Conservation (phyloP, 2,888 invertebrate genomes). For the Gymnoscelis rufifasciata region DNA sequence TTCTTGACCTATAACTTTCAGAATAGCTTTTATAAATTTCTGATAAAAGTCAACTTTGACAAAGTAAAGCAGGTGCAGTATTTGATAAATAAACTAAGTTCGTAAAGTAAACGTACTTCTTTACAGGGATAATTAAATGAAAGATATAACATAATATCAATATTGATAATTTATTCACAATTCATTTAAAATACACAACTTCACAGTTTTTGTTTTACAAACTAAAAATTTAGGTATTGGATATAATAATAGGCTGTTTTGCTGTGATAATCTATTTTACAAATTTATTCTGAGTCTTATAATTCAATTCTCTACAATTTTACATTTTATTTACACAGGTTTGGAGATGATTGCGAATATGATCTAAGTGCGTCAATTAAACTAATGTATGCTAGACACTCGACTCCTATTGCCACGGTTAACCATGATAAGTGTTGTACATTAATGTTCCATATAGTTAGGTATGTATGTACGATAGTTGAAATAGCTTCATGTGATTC, state of each 20-base stretch:
- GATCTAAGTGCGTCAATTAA: conserved; percentile 19
- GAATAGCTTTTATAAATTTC: conserved; percentile 13
- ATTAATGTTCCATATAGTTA: too few relatives aligned
- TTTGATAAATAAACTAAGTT: not conserved
- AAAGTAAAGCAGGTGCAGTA: conserved; percentile 5
- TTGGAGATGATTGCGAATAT: conserved; percentile 47
- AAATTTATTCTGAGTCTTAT: conserved; percentile 55
- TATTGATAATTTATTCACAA: conserved; percentile 80
- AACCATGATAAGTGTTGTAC: too few relatives aligned
- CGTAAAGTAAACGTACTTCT: not conserved
- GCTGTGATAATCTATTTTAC: conserved; percentile 66
- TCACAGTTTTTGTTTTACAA: conserved; percentile 76
- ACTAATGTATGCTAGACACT: conserved; percentile 10
- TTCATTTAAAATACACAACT: conserved; percentile 79
- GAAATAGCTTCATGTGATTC: too few relatives aligned
- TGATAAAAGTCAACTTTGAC: conserved; percentile 4
- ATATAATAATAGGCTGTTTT: conserved; percentile 68
- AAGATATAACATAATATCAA: conserved; percentile 67
- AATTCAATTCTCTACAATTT: conserved; percentile 54
- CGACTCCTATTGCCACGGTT: conserved; percentile 2
- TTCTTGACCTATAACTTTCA: conserved; percentile 8
- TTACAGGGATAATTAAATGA: conserved; percentile 10
- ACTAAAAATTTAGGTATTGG: conserved; percentile 77
- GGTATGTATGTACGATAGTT: too few relatives aligned
- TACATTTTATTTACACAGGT: conserved; percentile 68